Percentiles rank a stretch among this genome's conserved stretches.
Evolutionary conservation across 64 coral and sea anemone species (phyloP).

Genomic region (Montipora capricornis): DNA sequence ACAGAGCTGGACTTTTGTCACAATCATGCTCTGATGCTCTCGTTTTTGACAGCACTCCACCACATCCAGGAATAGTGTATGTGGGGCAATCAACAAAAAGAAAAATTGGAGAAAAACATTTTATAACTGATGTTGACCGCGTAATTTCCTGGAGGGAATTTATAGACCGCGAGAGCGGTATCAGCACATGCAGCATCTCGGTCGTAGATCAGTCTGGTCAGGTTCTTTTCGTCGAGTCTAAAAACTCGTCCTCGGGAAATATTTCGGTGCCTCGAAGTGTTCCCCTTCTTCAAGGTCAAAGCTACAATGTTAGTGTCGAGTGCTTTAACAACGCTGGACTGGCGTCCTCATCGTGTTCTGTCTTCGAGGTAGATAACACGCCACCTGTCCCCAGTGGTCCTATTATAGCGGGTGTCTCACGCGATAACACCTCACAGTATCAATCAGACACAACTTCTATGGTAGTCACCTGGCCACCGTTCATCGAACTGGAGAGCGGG

Average conservation of each 20-base stretch:
- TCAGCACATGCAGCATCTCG: slow-evolving; percentile 45
- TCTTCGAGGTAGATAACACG: slow-evolving; percentile 58
- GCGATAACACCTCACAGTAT: slow-evolving; percentile 16
- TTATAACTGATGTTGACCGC: slow-evolving; percentile 4
- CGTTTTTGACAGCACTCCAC: slow-evolving; percentile 81
- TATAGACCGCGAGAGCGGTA: slow-evolving; percentile 61
- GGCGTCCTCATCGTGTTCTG: not conserved
- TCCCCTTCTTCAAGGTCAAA: not conserved
- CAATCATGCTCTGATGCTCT: slow-evolving; percentile 87
- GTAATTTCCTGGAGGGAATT: slow-evolving; percentile 59
- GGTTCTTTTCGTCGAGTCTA: not conserved
- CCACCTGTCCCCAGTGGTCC: slow-evolving; percentile 36
- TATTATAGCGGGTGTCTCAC: slow-evolving; percentile 34
- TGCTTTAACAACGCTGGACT: slow-evolving; percentile 74
- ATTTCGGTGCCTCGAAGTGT: not conserved
- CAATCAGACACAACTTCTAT: slow-evolving; percentile 59
- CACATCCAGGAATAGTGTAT: slow-evolving; percentile 50
- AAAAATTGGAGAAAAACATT: not conserved
- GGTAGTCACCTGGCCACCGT: slow-evolving; percentile 49
- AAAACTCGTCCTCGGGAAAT: not conserved
- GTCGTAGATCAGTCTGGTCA: not conserved
- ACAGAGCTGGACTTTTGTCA: slow-evolving; percentile 82
- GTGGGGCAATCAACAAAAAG: slow-evolving; percentile 38
- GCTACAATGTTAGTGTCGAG: slow-evolving; percentile 36
- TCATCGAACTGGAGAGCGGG: slow-evolving; percentile 54